phyloP scores from a whole-genome alignment of 2,113 vertebrate genomes.

The Rhabdornis inornatus region DNA sequence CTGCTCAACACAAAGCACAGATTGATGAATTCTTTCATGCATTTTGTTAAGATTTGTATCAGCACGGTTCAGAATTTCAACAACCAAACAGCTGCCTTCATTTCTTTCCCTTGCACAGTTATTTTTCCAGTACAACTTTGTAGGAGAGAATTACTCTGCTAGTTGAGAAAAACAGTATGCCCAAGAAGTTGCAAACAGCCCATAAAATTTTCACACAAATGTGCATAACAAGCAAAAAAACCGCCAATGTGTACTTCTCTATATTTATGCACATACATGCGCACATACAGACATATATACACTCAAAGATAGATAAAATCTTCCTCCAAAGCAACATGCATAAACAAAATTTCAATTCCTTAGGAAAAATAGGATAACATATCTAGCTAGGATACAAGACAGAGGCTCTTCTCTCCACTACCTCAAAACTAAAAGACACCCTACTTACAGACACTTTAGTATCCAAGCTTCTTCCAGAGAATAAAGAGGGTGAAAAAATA shows the following conservation, averaged over 20 bases:
- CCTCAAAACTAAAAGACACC: not conserved
- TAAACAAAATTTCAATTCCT: not conserved
- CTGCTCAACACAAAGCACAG: not conserved
- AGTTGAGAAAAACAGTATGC: not conserved
- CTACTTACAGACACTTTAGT: not conserved
- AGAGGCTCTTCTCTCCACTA: not conserved
- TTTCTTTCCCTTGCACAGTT: not conserved
- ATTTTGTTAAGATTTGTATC: not conserved
- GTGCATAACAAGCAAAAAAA: not conserved
- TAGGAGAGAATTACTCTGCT: not conserved
- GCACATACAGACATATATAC: not conserved
- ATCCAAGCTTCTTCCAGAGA: not conserved
- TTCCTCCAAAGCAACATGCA: not conserved
- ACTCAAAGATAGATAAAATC: not conserved
- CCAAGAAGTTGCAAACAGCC: not conserved
- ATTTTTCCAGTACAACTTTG: not conserved
- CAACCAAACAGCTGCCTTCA: not conserved
- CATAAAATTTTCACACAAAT: not conserved
- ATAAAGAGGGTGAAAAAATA: not conserved
- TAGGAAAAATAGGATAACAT: not conserved
- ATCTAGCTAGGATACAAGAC: not conserved
- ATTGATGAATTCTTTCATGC: not conserved
- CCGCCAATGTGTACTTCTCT: not conserved
- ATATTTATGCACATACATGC: not conserved
- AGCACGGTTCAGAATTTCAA: constrained; percentile 5